Conservation (phyloP, 2,797 vertebrate species). For the Serranus cabrilla region DNA sequence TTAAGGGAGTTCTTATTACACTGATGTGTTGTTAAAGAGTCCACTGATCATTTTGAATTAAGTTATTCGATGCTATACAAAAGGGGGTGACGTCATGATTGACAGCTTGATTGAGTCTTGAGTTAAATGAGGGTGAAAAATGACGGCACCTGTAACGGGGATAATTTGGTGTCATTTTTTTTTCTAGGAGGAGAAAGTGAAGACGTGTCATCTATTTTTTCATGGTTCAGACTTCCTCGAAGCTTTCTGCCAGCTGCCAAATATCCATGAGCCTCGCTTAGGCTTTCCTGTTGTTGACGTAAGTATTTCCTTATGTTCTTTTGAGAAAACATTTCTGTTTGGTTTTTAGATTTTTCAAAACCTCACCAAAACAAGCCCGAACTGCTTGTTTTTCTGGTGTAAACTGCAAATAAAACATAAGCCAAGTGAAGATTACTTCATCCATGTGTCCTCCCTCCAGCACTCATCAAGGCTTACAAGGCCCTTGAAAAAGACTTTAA, state of each 20-base stretch:
- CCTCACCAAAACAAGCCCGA: neutral
- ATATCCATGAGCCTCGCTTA: neutral
- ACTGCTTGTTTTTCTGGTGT: neutral
- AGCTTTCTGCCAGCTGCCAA: neutral
- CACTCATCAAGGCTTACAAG: neutral
- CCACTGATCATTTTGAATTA: too few species aligned
- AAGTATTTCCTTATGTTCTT: neutral
- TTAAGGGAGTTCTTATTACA: too few species aligned
- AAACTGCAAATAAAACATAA: neutral
- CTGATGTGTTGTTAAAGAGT: too few species aligned
- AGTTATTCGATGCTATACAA: too few species aligned
- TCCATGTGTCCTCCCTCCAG: neutral
- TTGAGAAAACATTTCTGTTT: neutral
- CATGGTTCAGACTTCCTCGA: neutral
- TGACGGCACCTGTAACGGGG: too few species aligned
- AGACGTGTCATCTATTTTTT: too few species aligned
- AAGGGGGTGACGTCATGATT: too few species aligned
- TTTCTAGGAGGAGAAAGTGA: too few species aligned
- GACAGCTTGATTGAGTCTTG: too few species aligned
- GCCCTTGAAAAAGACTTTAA: conserved; percentile 3
- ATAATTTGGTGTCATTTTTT: too few species aligned
- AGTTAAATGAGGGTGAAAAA: too few species aligned
- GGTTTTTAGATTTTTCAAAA: neutral
- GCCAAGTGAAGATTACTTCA: neutral
- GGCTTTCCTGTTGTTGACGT: neutral